phyloP scores from a whole-genome alignment of 2,888 invertebrate genomes.

The Chloroclystis v-ata region DNA sequence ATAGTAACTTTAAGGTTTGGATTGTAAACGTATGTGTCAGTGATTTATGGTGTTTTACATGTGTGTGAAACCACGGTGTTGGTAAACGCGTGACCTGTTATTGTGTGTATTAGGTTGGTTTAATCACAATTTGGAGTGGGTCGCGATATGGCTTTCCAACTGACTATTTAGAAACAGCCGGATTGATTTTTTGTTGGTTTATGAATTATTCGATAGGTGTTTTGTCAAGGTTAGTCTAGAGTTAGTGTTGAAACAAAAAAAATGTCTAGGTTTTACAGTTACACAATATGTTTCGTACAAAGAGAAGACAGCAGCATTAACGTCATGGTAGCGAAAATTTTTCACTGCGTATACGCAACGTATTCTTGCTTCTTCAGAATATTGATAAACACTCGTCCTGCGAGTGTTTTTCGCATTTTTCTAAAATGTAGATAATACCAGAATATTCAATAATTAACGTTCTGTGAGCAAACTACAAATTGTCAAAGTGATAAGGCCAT shows the following conservation, averaged over 20 bases:
- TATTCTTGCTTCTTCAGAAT: no score
- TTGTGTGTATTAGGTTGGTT: conserved; percentile 77
- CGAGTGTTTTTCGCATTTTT: no score
- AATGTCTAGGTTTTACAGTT: background rate
- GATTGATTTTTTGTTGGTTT: conserved; percentile 50
- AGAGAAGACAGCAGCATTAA: no score
- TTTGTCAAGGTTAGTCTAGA: conserved; percentile 6
- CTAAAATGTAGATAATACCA: no score
- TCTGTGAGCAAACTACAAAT: no score
- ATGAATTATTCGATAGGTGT: conserved; percentile 25
- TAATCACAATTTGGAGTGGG: conserved; percentile 78
- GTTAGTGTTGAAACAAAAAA: background rate
- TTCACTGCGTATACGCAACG: no score
- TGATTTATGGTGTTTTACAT: conserved; percentile 27
- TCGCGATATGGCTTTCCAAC: conserved; percentile 71
- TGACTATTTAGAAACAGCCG: conserved; percentile 58
- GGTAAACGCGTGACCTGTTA: conserved; percentile 76
- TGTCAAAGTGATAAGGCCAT: no score
- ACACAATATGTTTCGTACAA: no score
- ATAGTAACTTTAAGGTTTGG: conserved; percentile 22
- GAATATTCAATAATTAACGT: no score
- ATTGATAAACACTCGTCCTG: no score
- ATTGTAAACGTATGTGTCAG: conserved; percentile 11
- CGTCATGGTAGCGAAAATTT: no score
- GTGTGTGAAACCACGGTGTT: conserved; percentile 49